phyloP scores from a whole-genome alignment of 2,888 invertebrate species.

The Netelia inedita region DNA sequence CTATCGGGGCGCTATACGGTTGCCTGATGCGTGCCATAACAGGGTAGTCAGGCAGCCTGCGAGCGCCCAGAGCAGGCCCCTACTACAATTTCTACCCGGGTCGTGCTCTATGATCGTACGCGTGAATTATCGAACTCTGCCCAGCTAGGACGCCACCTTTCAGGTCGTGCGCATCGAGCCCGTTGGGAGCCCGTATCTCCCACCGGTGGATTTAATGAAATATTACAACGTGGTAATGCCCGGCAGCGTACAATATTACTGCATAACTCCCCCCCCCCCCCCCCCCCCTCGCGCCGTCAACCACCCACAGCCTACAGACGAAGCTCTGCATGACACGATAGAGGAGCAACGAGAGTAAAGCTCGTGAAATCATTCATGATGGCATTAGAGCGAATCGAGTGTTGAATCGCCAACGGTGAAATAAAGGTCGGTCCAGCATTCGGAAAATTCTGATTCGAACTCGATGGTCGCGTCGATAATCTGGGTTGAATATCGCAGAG shows the following conservation, averaged over 20 bases:
- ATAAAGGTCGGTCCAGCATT: neutral
- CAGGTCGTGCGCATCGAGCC: neutral
- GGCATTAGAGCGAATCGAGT: neutral
- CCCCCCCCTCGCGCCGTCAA: too few species aligned
- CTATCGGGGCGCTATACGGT: too few species aligned
- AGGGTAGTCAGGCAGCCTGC: too few species aligned
- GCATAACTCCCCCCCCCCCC: neutral
- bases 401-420: neutral
- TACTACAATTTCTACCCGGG: too few species aligned
- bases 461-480: too few species aligned
- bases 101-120: constrained; percentile 3
- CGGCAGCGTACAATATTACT: constrained; percentile 5
- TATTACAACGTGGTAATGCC: constrained; percentile 5
- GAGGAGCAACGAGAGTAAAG: neutral
- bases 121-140: constrained; percentile 25
- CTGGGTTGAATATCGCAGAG: too few species aligned
- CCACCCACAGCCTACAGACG: too few species aligned
- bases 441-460: neutral
- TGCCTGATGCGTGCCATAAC: too few species aligned
- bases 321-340: neutral
- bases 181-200: neutral
- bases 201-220: constrained; percentile 27
- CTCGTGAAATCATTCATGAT: constrained; percentile 26
- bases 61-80: too few species aligned
- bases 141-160: neutral